Evolutionary conservation across 2,888 invertebrate genomes (phyloP).

Genomic region (Lysandra bellargus): DNA sequence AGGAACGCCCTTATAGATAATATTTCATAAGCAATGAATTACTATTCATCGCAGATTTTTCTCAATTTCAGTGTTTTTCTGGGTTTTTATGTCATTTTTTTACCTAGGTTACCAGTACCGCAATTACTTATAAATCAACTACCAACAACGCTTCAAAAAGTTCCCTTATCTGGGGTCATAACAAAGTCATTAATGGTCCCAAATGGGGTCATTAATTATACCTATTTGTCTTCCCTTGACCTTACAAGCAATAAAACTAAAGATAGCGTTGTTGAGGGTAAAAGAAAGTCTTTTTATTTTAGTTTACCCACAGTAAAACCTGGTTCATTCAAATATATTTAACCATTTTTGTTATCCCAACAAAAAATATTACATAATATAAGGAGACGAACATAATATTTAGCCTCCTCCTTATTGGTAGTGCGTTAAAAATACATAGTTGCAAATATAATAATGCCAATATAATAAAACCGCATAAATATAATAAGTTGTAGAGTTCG

Average conservation of each 20-base stretch:
- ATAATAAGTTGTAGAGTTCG: too few relatives aligned
- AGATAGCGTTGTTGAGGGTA: not conserved
- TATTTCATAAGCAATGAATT: too few relatives aligned
- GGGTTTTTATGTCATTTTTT: not conserved
- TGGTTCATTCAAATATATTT: not conserved
- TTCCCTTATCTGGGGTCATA: conserved; percentile 14
- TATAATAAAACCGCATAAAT: too few relatives aligned
- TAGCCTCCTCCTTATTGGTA: too few relatives aligned
- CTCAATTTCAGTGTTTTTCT: not conserved
- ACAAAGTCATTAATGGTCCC: conserved; percentile 21
- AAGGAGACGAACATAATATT: too few relatives aligned
- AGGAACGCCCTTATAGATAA: too few relatives aligned
- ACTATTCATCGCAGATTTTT: too few relatives aligned
- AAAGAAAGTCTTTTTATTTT: not conserved
- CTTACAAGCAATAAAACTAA: conserved; percentile 12
- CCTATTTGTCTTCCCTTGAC: conserved; percentile 3
- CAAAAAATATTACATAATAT: too few relatives aligned
- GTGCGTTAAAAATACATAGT: too few relatives aligned
- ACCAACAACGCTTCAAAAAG: conserved; percentile 1
- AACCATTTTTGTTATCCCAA: too few relatives aligned
- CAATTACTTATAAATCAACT: not conserved
- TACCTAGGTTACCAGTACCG: not conserved
- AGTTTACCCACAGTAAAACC: not conserved
- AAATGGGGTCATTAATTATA: conserved; percentile 18
- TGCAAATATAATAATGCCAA: too few relatives aligned